Percentiles rank a stretch among this genome's conserved stretches.
phyloP scores from a whole-genome alignment of 2,113 vertebrate species.

The Perccottus glenii region DNA sequence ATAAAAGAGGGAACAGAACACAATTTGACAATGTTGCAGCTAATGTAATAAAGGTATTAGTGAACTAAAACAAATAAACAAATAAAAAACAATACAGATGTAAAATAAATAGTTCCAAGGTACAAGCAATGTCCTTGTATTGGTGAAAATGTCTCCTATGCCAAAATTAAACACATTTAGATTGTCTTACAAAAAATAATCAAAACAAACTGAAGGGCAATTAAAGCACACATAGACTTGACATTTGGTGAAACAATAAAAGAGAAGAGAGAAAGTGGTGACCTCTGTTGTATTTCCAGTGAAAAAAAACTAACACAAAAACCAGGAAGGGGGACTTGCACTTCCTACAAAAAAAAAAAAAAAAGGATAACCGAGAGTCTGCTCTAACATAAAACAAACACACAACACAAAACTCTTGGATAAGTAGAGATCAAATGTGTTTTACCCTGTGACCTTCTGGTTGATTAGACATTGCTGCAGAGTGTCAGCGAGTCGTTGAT shows the following conservation, averaged over 20 bases:
- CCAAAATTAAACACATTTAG: too few species aligned
- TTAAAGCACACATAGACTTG: background rate
- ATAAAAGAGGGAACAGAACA: constrained; percentile 47
- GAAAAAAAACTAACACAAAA: constrained; percentile 42
- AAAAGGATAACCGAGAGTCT: background rate
- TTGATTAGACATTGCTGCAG: constrained; percentile 97
- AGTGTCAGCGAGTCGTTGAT: constrained; percentile 94
- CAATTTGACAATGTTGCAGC: background rate
- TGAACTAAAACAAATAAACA: too few species aligned
- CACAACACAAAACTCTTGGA: background rate
- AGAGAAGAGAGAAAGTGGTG: constrained; percentile 35
- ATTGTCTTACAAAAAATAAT: too few species aligned
- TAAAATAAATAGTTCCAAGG: too few species aligned
- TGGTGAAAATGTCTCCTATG: too few species aligned
- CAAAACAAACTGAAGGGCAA: constrained; percentile 2
- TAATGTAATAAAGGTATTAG: too few species aligned
- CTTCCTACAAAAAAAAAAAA: constrained; percentile 15
- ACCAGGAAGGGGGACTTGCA: constrained; percentile 43
- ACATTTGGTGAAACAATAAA: background rate
- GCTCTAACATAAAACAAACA: background rate
- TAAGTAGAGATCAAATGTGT: background rate
- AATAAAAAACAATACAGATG: too few species aligned
- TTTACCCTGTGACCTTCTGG: constrained; percentile 89
- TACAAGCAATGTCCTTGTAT: too few species aligned
- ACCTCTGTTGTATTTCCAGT: background rate